A percentile compares a stretch with the other conserved stretches of the same genome.
Conservation (phyloP, 2,113 vertebrate species). For the Parus major region DNA sequence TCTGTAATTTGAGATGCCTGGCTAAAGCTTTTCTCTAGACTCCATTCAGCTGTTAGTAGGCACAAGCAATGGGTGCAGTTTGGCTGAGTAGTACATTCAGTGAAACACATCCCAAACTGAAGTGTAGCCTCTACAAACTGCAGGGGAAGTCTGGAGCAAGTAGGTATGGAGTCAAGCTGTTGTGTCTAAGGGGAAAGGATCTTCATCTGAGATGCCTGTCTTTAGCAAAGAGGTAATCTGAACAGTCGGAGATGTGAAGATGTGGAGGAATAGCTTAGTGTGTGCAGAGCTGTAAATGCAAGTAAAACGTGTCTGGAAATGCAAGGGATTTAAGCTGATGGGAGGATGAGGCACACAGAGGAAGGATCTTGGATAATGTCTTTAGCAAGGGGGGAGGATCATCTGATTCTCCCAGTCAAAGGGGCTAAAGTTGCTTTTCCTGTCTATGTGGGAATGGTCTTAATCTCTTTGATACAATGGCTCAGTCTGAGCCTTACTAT, state of each 20-base stretch:
- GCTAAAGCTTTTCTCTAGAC: background rate
- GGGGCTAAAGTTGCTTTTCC: conserved; percentile 12
- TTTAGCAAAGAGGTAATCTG: background rate
- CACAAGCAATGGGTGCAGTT: background rate
- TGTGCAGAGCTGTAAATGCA: background rate
- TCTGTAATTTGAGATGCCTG: background rate
- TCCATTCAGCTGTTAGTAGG: background rate
- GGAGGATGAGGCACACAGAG: background rate
- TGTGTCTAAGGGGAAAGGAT: background rate
- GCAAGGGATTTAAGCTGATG: background rate
- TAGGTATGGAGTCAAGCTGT: background rate
- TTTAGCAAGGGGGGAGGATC: background rate
- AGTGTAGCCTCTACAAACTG: background rate
- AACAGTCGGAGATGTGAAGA: background rate
- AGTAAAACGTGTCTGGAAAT: background rate
- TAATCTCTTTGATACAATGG: background rate
- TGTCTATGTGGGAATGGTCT: background rate
- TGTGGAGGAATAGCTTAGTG: background rate
- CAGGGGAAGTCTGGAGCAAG: background rate
- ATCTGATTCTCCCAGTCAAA: background rate
- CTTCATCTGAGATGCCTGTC: background rate
- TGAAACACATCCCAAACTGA: background rate
- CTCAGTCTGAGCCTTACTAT: background rate
- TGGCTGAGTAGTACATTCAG: background rate
- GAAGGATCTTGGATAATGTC: background rate